Percentiles rank a stretch among this genome's conserved stretches.
Conservation (phyloP, 2,113 vertebrate genomes). For the Notarius lentiginosus region DNA sequence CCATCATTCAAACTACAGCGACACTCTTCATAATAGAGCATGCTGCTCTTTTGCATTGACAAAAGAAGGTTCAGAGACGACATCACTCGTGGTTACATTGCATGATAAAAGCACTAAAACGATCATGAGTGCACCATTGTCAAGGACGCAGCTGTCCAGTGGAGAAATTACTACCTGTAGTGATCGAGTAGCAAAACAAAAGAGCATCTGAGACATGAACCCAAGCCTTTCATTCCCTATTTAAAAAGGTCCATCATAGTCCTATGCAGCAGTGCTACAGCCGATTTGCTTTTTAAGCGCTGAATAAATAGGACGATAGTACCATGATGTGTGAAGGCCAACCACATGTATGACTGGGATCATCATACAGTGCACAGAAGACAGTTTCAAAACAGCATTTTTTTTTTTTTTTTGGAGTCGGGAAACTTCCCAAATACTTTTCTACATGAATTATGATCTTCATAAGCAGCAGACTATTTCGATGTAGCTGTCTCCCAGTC, state of each 20-base stretch:
- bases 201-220: conserved; percentile 59
- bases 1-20: conserved; percentile 62
- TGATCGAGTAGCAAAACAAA: conserved; percentile 59
- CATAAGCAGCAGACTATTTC: conserved; percentile 26
- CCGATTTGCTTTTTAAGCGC: conserved; percentile 64
- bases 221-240: conserved; percentile 58
- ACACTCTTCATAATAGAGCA: conserved; percentile 67
- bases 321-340: conserved; percentile 72
- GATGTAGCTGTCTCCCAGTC: conserved; percentile 6
- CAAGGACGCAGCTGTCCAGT: conserved; percentile 78
- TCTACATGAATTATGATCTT: conserved; percentile 36
- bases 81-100: conserved; percentile 71
- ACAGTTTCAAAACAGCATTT: conserved; percentile 80
- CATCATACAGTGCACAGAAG: conserved; percentile 62
- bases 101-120: conserved; percentile 74
- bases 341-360: conserved; percentile 51
- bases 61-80: conserved; percentile 46
- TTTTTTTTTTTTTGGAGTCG: too few species aligned
- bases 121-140: conserved; percentile 76
- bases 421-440: conserved; percentile 39
- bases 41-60: conserved; percentile 47
- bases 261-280: conserved; percentile 65
- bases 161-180: conserved; percentile 78
- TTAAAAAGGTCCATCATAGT: conserved; percentile 53
- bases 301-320: conserved; percentile 68